Evolutionary conservation across 2,113 vertebrate genomes (phyloP), one percentile per base, ranked within the genome.

Genomic region (Nothobranchius kuhntae): DNA sequence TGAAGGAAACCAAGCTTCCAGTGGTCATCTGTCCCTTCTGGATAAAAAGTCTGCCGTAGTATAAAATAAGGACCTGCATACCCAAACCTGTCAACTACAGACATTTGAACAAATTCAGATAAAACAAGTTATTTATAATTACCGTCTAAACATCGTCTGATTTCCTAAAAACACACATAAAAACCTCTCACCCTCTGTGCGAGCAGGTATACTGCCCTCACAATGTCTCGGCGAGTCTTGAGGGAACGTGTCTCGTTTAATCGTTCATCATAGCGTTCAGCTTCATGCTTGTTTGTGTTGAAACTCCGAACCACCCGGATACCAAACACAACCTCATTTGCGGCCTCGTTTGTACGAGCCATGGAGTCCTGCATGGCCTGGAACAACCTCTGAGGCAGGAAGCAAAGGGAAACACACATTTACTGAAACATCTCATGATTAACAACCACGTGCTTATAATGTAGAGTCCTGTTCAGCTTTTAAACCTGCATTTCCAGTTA

Each of bases 1-100:
- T 86, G 72, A 98, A 97, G 68, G 96, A 94, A 9, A 98, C 84
- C 24, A 98, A 83, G 59, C 84, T 84, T 0, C 95, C 94, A 0
- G 77, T 80, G 5, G 85, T 95, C 89, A 96, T 89, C 68, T 92
- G 83, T 3, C 94, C 93, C 0, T 64, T 82, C 1, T 54, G 75
- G 61, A 96, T 93, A 77, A 95, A 92, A 67, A 66, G 77, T 46
- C 92, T 83, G 0, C 94, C 95, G 0, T 88, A 92, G 72, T 75
- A 92, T 55, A 98, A 80, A 77, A 96, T 85, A 1, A 91, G 15
- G 15, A 94, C 90, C 65, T 95, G 86, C 81, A 90, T 75, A 0
- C 1, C 87, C 80, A 98, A 1, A 0, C 69, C 80, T 75, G 93
- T 75, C 6, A 85, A 7, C 96, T 98, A 36, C 5, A 35, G 0